phyloP scores from a whole-genome alignment of 2,888 invertebrate species.

The Copidosoma aretas region DNA sequence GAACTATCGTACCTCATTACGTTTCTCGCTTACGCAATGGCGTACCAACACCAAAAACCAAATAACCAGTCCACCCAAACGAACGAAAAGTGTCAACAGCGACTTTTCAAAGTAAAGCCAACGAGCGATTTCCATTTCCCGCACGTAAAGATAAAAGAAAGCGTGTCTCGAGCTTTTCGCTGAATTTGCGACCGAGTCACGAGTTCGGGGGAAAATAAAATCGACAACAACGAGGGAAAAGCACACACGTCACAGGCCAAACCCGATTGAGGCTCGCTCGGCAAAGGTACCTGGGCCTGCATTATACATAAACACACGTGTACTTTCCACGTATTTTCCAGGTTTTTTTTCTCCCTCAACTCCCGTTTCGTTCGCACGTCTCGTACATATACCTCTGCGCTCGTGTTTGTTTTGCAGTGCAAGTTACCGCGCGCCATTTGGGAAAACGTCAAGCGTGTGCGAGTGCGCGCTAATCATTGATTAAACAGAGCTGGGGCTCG shows the following conservation, averaged over 20 bases:
- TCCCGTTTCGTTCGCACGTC: too few species aligned
- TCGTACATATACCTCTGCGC: background rate
- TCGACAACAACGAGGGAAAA: background rate
- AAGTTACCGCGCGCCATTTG: background rate
- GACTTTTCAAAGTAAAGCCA: background rate
- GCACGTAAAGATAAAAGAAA: background rate
- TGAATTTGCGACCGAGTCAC: background rate
- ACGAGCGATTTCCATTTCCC: background rate
- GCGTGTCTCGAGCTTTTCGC: background rate
- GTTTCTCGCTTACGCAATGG: background rate
- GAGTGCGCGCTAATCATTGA: conserved; percentile 8
- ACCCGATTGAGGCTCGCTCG: background rate
- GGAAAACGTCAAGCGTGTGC: conserved; percentile 7
- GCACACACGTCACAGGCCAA: background rate
- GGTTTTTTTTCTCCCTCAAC: background rate
- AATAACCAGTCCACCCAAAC: background rate
- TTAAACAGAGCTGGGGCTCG: background rate
- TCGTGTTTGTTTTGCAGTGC: background rate
- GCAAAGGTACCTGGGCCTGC: background rate
- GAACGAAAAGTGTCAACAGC: background rate
- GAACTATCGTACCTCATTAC: too few species aligned
- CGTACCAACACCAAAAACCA: background rate
- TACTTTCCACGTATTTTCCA: too few species aligned
- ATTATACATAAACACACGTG: too few species aligned
- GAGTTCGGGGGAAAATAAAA: background rate